Conservation (phyloP, 2,888 invertebrate species). For the Synergus gifuensis region DNA sequence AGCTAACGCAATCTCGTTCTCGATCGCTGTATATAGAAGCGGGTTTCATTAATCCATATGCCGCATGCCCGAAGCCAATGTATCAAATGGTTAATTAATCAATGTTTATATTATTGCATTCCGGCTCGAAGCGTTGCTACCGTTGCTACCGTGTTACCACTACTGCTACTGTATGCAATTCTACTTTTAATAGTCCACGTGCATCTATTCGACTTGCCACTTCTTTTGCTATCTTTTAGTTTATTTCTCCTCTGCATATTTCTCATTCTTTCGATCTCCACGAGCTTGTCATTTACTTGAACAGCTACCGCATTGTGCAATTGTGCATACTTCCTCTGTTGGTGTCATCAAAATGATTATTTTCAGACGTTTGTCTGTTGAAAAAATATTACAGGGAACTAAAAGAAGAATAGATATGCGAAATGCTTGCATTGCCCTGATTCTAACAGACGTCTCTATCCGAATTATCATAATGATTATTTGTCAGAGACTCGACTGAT, state of each 20-base stretch:
- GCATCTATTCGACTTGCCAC: conserved; percentile 27
- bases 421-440: background rate
- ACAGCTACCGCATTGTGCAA: background rate
- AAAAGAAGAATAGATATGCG: background rate
- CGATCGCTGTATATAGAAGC: conserved; percentile 55
- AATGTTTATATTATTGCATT: conserved; percentile 72
- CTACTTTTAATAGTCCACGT: conserved; percentile 54
- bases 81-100: conserved; percentile 72
- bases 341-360: background rate
- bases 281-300: background rate
- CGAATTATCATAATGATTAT: conserved; percentile 33
- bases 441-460: background rate
- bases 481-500: conserved; percentile 21
- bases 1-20: conserved; percentile 54
- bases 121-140: conserved; percentile 60
- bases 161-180: conserved; percentile 26
- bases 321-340: background rate
- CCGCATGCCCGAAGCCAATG: conserved; percentile 60
- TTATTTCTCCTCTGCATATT: conserved; percentile 25
- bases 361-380: background rate
- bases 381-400: background rate
- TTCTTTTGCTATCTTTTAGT: background rate
- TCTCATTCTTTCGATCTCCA: conserved; percentile 34
- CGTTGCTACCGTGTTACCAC: conserved; percentile 53
- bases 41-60: conserved; percentile 63